Base-by-base conservation (phyloP, 2,888 invertebrate species). In the Dolichomitus sp. region DNA sequence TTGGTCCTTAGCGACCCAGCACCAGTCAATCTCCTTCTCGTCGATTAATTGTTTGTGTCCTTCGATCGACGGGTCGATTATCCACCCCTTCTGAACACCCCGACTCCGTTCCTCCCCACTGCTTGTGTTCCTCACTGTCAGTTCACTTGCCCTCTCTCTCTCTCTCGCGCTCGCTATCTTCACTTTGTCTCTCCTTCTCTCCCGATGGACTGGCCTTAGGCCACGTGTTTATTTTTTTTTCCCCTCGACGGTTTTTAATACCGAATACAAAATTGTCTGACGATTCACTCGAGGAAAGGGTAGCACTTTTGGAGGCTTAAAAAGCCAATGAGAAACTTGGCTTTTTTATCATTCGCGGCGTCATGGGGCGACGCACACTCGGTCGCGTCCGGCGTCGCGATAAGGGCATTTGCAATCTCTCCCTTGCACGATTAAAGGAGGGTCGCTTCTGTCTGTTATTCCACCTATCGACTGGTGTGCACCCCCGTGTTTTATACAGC, bases 391-490 rank as follows among this genome's bases (percentile, higher is more conserved):
- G 63, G 68, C 52, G 27, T 54, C 50, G 52, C 40, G 65, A 48
- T 72, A 72, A n/a, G 72, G 70, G 33, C 70, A 78, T 76, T 73
- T 84, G 70, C 84, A 77, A 72, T 54, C 52, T 59, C 82, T 37
- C 72, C 70, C 72, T 63, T 78, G 72, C 45, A 81, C 69, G 85
- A 82, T 83, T 87, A 86, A 84, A 70, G 85, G 85, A 87, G 87
- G 87, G 87, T 86, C 89, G 86, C 81, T 86, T 86, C 87, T 87
- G 82, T 78, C 85, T 87, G 88, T 89, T 89, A 75, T 84, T 88
- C 89, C 86, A 85, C 80, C 87, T 87, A 88, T 88, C 89, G 92
- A 92, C 91, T 91, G 89, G 81, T 84, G 78, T 90, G 92, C 92
- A 90, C 90, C 91, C 90, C 85, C 84, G 88, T 87, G 91, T 88